A percentile compares a stretch with the other conserved stretches of the same genome.
Conservation (phyloP, 2,888 invertebrate species). For the Lycophotia porphyrea region DNA sequence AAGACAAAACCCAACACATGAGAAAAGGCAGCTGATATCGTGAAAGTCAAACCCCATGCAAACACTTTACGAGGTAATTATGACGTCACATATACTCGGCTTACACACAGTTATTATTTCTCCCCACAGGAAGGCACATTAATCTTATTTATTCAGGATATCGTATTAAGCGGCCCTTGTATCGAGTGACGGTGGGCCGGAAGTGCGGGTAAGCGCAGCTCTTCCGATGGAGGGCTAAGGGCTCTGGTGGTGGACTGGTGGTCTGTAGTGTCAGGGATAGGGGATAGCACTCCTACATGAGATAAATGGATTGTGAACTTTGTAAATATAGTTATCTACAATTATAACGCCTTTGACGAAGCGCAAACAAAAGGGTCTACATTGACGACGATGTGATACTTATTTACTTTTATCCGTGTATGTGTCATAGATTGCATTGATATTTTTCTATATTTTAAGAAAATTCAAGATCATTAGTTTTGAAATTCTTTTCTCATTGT, state of each 20-base stretch:
- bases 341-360: not conserved
- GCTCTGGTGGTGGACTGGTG: not conserved
- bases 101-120: slow-evolving; percentile 50
- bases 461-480: too few relatives aligned
- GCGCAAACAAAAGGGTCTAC: not conserved
- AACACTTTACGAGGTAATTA: slow-evolving; percentile 49
- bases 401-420: not conserved
- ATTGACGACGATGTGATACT: not conserved
- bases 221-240: slow-evolving; percentile 33
- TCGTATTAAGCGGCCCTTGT: slow-evolving; percentile 51
- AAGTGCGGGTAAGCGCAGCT: slow-evolving; percentile 50
- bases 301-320: not conserved
- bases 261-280: not conserved
- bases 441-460: not conserved
- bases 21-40: slow-evolving; percentile 10
- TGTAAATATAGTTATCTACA: not conserved
- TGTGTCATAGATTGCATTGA: too few relatives aligned
- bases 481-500: too few relatives aligned
- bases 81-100: slow-evolving; percentile 51
- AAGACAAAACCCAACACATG: not conserved
- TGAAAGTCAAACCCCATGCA: slow-evolving; percentile 28
- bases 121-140: slow-evolving; percentile 45
- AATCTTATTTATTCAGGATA: slow-evolving; percentile 64
- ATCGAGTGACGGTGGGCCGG: slow-evolving; percentile 56
- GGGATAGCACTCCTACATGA: not conserved